Evolutionary conservation across 2,113 vertebrate species (phyloP).

Genomic region (Pedionomus torquatus): DNA sequence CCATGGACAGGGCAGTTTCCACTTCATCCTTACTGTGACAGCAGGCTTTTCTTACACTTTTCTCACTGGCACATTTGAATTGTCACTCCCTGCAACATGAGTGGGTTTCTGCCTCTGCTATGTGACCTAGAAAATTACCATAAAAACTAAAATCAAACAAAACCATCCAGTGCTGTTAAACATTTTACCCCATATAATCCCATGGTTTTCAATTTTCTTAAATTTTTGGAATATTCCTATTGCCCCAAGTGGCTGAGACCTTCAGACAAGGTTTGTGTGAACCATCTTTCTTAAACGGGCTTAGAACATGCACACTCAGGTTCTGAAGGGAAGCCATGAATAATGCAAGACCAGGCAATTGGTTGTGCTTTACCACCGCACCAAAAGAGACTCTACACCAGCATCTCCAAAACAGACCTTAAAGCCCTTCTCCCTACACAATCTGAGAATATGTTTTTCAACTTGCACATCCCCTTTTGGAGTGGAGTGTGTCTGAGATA

Average conservation of each 20-base stretch:
- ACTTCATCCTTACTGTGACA: background rate
- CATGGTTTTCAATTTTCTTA: background rate
- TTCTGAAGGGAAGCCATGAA: background rate
- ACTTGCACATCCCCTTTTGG: background rate
- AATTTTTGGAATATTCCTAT: background rate
- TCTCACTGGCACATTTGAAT: background rate
- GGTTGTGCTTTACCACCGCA: background rate
- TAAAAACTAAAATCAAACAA: background rate
- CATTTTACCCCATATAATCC: background rate
- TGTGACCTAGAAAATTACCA: background rate
- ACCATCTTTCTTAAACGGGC: background rate
- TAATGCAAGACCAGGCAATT: background rate
- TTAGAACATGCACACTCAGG: background rate
- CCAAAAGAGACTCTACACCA: background rate
- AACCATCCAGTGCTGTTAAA: background rate
- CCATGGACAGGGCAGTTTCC: background rate
- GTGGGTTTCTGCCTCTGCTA: background rate
- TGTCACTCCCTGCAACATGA: background rate
- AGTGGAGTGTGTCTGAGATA: background rate
- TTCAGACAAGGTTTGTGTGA: background rate
- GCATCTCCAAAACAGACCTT: background rate
- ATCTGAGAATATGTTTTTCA: background rate
- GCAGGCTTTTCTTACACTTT: background rate
- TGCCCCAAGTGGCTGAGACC: background rate
- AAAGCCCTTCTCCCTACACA: background rate